Base-by-base conservation (phyloP, 2,888 invertebrate species). In the Linnaemya vulpina region DNA sequence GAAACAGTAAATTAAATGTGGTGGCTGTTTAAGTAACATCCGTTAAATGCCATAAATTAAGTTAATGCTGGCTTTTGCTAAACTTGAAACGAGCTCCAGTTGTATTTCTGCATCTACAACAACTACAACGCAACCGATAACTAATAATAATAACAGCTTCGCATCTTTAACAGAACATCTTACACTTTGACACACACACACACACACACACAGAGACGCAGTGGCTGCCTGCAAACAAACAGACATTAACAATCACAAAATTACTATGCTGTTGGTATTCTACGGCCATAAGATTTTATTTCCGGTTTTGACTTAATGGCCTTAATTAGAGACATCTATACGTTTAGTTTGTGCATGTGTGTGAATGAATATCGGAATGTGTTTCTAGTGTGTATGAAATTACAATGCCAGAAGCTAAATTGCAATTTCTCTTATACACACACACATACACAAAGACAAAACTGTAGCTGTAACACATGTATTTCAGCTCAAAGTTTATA, bases 301-400 rank as follows among this genome's bases (percentile, higher is more conserved):
- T 85, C 84, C 84, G 84, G 81, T 75, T 85, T 85, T 78, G 74
- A 81, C 78, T 85, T 85, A 85, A 85, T 85, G 84, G 81, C 81
- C 82, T 85, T 85, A 85, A 85, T 85, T 85, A 85, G 81, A 85
- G 74, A 81, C 63, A 85, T 85, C 58, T 85, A 81, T 74, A 84
- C 77, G 73, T 55, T 53, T 17, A 30, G n/a, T 40, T 3, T 40
- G 5, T 40, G 11, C 1, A 11, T 40, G 11, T 40, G 38, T 40
- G 38, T 40, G 38, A 5, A 1, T 40, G 38, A 10, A 40, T 40
- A 11, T 1, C 38, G 3, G 38, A 40, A 40, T 40, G 5, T 30
- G 30, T 30, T 30, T 30, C 5, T 30, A 5, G 15, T 40, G 1
- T 17, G 20, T 20, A 43, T 38, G 43, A 62, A 20, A 40, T 63